phyloP scores from a whole-genome alignment of 37 sponge, comb jelly and placozoan genomes.

The Halisarca cf. caerulea region DNA sequence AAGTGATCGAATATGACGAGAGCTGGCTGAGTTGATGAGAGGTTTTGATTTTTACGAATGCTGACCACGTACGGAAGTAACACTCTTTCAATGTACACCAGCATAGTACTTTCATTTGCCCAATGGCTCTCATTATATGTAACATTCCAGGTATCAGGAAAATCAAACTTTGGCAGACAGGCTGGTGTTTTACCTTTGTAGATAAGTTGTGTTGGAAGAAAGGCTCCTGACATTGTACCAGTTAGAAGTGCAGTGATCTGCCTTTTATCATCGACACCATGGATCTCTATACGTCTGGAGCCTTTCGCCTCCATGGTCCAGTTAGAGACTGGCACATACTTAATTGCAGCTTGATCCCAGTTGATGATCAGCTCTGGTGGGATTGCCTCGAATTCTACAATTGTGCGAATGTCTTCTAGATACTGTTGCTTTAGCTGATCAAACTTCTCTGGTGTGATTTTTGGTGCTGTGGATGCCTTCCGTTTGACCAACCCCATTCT shows the following conservation, averaged over 20 bases:
- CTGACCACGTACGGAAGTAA: conserved; percentile 21
- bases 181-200: conserved; percentile 31
- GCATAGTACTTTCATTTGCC: conserved; percentile 34
- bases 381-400: conserved; percentile 19
- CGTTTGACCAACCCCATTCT: conserved; percentile 44
- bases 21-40: not conserved
- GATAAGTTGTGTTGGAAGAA: conserved; percentile 26
- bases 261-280: conserved; percentile 30
- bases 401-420: conserved; percentile 13
- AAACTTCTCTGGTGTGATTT: conserved; percentile 21
- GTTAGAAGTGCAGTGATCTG: conserved; percentile 37
- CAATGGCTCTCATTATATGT: conserved; percentile 30
- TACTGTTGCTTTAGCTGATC: conserved; percentile 22
- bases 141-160: conserved; percentile 20
- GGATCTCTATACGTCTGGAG: not conserved
- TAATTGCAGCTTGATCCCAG: conserved; percentile 40
- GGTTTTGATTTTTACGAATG: not conserved
- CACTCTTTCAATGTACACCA: not conserved
- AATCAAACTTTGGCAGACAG: conserved; percentile 24
- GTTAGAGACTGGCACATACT: conserved; percentile 33
- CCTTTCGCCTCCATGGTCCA: conserved; percentile 38
- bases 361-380: conserved; percentile 24
- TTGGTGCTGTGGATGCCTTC: conserved; percentile 11
- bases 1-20: conserved; percentile 40
- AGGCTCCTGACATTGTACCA: conserved; percentile 25